Evolutionary conservation across 30 jellyfish, hydroid and myxozoan species (phyloP).

Genomic region (Phacellophora camtschatica): DNA sequence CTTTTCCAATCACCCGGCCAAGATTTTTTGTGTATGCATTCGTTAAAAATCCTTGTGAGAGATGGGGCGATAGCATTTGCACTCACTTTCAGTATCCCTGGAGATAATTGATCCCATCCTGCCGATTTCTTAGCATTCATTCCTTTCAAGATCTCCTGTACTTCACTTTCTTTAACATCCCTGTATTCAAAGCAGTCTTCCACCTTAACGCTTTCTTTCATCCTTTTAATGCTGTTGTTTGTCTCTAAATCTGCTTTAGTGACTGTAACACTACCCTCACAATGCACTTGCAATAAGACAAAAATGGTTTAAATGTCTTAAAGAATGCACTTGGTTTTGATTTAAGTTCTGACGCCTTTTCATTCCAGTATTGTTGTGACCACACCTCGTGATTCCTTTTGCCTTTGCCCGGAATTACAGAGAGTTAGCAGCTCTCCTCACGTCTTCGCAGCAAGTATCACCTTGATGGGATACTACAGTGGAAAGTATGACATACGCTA

Average conservation of each 20-base stretch:
- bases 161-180: background rate
- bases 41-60: background rate
- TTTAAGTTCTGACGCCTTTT: conserved; percentile 17
- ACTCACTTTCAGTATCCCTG: background rate
- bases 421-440: no score
- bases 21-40: background rate
- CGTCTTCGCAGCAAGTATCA: no score
- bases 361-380: conserved; percentile 3
- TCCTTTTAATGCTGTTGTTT: background rate
- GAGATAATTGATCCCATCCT: conserved; percentile 4
- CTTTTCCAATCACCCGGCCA: conserved; percentile 13
- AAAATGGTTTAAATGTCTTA: background rate
- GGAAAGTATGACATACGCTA: no score
- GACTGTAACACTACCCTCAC: conserved; percentile 6
- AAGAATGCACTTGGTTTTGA: conserved; percentile 20
- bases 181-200: background rate
- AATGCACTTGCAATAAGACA: background rate
- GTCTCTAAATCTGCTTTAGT: conserved; percentile 1
- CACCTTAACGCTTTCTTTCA: background rate
- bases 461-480: no score
- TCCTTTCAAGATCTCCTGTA: background rate
- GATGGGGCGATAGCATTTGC: background rate
- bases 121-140: background rate
- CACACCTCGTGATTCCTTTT: no score
- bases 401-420: no score